These are phyloP conservation scores for Rotaria sp. DNA, from an alignment of 2,888 invertebrate species.

Conservation along the genomic window DNA sequence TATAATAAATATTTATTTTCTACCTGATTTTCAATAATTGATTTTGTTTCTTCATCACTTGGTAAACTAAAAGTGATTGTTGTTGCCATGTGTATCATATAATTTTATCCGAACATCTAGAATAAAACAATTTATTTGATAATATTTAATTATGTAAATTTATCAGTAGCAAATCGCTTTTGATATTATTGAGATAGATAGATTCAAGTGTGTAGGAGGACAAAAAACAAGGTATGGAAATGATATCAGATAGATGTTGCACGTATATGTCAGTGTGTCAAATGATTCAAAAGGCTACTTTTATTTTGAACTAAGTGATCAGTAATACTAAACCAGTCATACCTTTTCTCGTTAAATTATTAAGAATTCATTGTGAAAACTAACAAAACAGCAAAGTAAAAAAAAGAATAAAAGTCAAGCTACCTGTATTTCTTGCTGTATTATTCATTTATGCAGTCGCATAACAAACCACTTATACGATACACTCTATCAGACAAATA, in stretches of 20 bases:
- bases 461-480: not conserved
- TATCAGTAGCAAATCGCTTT: not conserved
- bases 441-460: not conserved
- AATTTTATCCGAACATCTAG: not conserved
- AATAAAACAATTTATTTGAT: not conserved
- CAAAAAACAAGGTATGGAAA: not conserved
- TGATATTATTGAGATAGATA: not conserved
- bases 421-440: not conserved
- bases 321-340: not conserved
- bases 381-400: not conserved
- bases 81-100: not conserved
- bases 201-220: not conserved
- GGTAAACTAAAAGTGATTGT: not conserved
- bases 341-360: not conserved
- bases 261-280: not conserved
- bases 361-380: not conserved
- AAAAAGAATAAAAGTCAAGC: not conserved
- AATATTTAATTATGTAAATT: not conserved
- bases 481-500: not conserved
- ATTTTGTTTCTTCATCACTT: not conserved
- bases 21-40: not conserved
- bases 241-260: not conserved
- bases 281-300: not conserved
- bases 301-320: not conserved
- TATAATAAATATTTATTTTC: not conserved